A percentile compares a stretch with the other conserved stretches of the same genome.
These are phyloP conservation scores for Rhynchopsitta pachyrhyncha DNA, from an alignment of 2,113 vertebrate species.

Conservation along the genomic window DNA sequence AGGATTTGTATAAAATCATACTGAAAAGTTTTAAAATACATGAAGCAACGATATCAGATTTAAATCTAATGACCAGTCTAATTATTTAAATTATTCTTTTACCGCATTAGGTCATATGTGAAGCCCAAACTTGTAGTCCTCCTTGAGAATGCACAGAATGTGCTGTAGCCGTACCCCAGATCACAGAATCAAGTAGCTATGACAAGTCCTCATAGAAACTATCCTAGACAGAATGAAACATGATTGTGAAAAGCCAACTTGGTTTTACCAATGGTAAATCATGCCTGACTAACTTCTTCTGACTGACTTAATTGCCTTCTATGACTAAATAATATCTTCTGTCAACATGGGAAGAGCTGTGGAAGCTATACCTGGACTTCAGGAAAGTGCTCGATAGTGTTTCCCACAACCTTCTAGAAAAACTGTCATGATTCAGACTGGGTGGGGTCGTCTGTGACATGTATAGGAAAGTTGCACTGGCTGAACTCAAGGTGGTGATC, in stretches of 20 bases:
- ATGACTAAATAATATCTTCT: neutral
- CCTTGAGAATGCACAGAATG: neutral
- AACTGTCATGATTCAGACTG: neutral
- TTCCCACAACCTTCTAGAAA: neutral
- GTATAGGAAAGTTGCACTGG: neutral
- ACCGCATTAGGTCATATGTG: neutral
- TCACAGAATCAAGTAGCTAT: neutral
- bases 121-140: neutral
- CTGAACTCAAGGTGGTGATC: neutral
- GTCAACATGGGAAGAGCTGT: neutral
- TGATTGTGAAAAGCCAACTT: neutral
- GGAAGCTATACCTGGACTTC: neutral
- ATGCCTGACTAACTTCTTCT: neutral
- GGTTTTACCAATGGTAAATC: neutral
- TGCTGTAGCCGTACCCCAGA: neutral
- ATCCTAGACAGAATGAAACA: rapidly evolving
- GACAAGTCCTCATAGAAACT: neutral
- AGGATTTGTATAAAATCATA: neutral
- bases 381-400: rapidly evolving
- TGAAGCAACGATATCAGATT: neutral
- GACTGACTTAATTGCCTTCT: neutral
- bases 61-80: neutral
- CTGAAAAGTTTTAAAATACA: neutral
- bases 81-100: neutral
- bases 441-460: rapidly evolving